Evolutionary conservation across 1,140 invertebrate species (phyloP).

Genomic region (Subanguina moxae): DNA sequence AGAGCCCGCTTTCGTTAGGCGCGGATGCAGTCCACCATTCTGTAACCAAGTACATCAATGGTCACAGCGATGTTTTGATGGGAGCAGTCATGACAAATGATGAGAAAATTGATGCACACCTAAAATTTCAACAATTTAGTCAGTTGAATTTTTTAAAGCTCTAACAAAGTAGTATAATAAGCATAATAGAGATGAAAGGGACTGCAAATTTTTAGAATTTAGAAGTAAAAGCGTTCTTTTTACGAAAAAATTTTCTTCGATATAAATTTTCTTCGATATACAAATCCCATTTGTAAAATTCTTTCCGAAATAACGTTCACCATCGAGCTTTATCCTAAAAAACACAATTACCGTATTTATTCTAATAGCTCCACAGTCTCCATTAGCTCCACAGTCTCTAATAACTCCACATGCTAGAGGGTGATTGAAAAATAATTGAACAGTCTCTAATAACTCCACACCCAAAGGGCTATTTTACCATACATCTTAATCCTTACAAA

Average conservation of each 20-base stretch:
- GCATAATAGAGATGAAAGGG: background rate
- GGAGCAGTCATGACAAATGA: constrained; percentile 63
- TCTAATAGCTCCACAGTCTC: no score
- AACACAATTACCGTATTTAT: no score
- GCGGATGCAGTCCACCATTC: constrained; percentile 89
- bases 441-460: no score
- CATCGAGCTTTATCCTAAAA: no score
- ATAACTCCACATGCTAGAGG: no score
- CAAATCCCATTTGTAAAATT: background rate
- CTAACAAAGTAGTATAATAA: background rate
- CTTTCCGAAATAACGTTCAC: no score
- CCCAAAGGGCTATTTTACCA: no score
- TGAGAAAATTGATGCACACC: constrained; percentile 33
- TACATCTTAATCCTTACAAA: no score
- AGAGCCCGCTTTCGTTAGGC: constrained; percentile 81
- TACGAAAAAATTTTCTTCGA: constrained; percentile 3
- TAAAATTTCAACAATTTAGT: constrained; percentile 21
- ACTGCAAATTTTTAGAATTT: background rate
- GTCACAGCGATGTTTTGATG: constrained; percentile 95
- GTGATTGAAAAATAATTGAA: no score
- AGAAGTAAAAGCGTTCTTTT: background rate
- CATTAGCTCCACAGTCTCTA: no score
- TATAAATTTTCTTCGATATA: background rate
- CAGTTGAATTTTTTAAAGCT: background rate
- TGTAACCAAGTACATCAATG: constrained; percentile 96